Conservation (phyloP, 2,888 invertebrate species). For the Rhagonycha lutea region DNA sequence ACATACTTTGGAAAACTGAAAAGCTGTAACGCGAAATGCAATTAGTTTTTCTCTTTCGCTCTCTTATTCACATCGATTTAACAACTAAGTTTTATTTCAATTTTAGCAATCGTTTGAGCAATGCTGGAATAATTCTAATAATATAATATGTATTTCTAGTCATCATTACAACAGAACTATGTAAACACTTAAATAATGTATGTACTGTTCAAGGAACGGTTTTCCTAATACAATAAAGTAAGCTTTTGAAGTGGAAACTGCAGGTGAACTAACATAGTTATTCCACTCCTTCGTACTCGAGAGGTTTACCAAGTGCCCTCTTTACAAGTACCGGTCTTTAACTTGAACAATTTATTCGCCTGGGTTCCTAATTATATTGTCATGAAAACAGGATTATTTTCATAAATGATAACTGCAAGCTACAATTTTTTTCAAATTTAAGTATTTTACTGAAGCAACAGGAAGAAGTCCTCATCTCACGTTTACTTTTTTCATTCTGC, state of each 20-base stretch:
- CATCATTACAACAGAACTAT: constrained; percentile 11
- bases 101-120: not conserved
- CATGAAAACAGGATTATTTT: not conserved
- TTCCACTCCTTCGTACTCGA: constrained; percentile 15
- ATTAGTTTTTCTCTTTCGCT: not conserved
- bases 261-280: constrained; percentile 29
- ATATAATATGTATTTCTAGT: constrained; percentile 2
- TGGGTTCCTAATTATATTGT: constrained; percentile 5
- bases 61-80: not conserved
- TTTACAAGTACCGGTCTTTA: constrained; percentile 9
- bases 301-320: constrained; percentile 19
- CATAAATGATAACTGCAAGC: not conserved
- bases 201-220: constrained; percentile 11
- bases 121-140: not conserved
- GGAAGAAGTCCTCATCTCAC: not conserved
- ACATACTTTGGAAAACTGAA: not conserved
- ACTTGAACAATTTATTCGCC: constrained; percentile 13
- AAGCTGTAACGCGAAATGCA: not conserved
- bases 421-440: not conserved
- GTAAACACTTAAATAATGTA: constrained; percentile 21
- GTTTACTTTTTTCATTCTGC: not conserved
- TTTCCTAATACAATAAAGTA: constrained; percentile 24
- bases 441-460: not conserved
- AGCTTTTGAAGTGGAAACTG: constrained; percentile 14
- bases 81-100: not conserved